phyloP scores from a whole-genome alignment of 1,140 invertebrate genomes.

The Harpegnathos saltator region DNA sequence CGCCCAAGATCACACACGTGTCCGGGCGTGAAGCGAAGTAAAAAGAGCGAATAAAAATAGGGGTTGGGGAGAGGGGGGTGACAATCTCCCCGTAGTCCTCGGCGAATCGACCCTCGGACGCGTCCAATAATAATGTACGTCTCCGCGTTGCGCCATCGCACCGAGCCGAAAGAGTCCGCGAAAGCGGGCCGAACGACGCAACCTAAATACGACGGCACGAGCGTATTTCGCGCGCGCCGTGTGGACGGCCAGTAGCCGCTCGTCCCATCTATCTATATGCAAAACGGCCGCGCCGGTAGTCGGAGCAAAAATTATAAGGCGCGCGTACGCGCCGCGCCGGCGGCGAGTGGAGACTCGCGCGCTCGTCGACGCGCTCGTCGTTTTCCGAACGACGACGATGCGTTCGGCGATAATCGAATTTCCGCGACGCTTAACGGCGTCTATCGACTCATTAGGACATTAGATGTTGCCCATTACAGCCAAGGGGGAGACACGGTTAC shows the following conservation, averaged over 20 bases:
- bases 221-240: not conserved
- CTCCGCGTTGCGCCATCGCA: not conserved
- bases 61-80: not conserved
- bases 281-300: not conserved
- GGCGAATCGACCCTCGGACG: not conserved
- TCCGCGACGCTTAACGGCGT: conserved; percentile 66
- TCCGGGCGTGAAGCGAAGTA: too few relatives aligned
- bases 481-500: conserved; percentile 66
- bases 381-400: conserved; percentile 1
- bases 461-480: conserved; percentile 65
- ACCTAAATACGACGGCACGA: conserved; percentile 12
- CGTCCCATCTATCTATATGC: not conserved
- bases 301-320: conserved; percentile 15
- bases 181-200: not conserved
- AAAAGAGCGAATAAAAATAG: too few relatives aligned
- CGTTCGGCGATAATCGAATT: conserved; percentile 68
- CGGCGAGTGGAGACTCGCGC: too few relatives aligned
- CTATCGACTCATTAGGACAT: conserved; percentile 72
- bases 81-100: not conserved
- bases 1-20: too few relatives aligned
- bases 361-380: conserved; percentile 5
- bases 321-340: not conserved
- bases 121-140: too few relatives aligned
- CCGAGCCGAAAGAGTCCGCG: not conserved
- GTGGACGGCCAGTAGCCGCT: too few relatives aligned